phyloP scores from a whole-genome alignment of 1,140 invertebrate genomes.

The Lucilia cuprina region DNA sequence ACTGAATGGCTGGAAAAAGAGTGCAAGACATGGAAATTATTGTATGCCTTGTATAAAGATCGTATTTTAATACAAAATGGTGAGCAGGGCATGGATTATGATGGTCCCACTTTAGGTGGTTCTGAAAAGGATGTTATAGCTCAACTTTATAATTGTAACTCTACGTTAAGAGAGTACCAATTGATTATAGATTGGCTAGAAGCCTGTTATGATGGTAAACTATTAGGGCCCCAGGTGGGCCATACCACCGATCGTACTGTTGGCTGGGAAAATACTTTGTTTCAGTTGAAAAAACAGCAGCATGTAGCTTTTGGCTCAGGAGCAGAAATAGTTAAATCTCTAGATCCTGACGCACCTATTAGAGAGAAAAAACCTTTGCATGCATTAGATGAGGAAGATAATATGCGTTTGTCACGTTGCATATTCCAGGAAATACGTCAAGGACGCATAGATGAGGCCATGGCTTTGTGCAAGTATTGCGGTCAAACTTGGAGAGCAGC shows the following conservation, averaged over 20 bases:
- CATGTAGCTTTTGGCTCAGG: conserved; percentile 67
- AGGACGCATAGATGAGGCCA: conserved; percentile 84
- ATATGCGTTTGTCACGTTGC: conserved; percentile 73
- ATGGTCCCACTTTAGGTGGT: conserved; percentile 60
- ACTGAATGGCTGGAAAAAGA: conserved; percentile 76
- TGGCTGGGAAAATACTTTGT: conserved; percentile 91
- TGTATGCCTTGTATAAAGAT: conserved; percentile 82
- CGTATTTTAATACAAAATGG: conserved; percentile 67
- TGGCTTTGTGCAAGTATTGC: conserved; percentile 81
- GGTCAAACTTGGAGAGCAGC: conserved; percentile 92
- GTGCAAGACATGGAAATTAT: conserved; percentile 84
- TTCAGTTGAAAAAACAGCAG: conserved; percentile 69
- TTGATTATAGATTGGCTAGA: conserved; percentile 94
- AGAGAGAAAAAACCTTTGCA: conserved; percentile 82
- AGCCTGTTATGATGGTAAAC: conserved; percentile 75
- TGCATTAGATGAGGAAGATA: conserved; percentile 89
- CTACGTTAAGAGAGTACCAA: conserved; percentile 78
- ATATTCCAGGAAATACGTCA: conserved; percentile 83
- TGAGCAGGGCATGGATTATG: conserved; percentile 62
- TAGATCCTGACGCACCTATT: conserved; percentile 93
- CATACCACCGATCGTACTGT: conserved; percentile 79
- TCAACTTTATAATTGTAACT: conserved; percentile 68
- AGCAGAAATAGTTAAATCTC: conserved; percentile 72
- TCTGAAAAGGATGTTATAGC: conserved; percentile 73
- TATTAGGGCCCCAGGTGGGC: conserved; percentile 70